phyloP scores from a whole-genome alignment of 1,140 invertebrate species.

The Diachasma alloeum region DNA sequence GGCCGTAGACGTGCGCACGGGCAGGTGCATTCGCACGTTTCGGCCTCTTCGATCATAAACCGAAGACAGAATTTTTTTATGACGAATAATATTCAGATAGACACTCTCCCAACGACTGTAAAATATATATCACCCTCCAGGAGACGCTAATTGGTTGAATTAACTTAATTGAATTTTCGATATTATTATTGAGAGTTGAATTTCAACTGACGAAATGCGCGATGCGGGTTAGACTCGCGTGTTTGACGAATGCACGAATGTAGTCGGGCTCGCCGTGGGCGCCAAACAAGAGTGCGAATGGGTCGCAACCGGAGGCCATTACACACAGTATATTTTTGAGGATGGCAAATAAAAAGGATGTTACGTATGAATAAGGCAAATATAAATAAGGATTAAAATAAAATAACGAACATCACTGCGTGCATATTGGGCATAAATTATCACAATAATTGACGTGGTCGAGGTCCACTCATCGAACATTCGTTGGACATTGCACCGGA shows the following conservation, averaged over 20 bases:
- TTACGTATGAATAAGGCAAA: slow-evolving; percentile 16
- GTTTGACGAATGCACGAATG: slow-evolving; percentile 52
- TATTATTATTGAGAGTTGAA: neutral
- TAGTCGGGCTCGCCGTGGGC: slow-evolving; percentile 51
- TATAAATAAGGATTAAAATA: slow-evolving; percentile 13
- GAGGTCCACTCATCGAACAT: slow-evolving; percentile 28
- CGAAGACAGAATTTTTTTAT: neutral
- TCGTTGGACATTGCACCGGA: neutral
- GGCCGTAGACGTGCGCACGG: neutral
- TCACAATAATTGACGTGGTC: slow-evolving; percentile 56
- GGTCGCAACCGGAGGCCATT: slow-evolving; percentile 46
- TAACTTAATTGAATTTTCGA: neutral
- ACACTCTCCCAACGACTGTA: neutral
- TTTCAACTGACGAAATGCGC: slow-evolving; percentile 8
- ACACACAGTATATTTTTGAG: slow-evolving; percentile 37
- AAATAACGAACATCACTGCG: neutral
- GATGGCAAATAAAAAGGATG: neutral
- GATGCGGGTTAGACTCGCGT: slow-evolving; percentile 24
- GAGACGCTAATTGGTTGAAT: neutral
- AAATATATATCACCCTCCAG: neutral
- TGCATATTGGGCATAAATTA: slow-evolving; percentile 58
- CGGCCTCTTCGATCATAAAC: neutral
- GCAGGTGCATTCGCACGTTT: slow-evolving; percentile 20
- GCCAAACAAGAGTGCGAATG: slow-evolving; percentile 53
- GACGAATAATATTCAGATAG: slow-evolving; percentile 3